Percentiles rank a stretch among this genome's conserved stretches.
Evolutionary conservation across 1,140 invertebrate genomes (phyloP).

Genomic region (Orius laevigatus): DNA sequence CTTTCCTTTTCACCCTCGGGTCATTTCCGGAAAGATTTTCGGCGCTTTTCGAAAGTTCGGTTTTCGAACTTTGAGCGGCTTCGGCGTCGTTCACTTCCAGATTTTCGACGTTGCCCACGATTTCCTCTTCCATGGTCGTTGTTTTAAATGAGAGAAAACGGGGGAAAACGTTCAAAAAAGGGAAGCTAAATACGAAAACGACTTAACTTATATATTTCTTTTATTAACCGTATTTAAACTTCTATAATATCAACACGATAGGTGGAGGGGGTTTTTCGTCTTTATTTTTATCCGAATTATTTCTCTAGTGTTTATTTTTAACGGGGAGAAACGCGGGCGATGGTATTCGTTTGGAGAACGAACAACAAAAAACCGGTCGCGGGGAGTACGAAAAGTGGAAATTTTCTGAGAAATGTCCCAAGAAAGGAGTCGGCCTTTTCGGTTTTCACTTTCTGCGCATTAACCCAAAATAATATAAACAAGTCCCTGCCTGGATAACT

Average conservation of each 20-base stretch:
- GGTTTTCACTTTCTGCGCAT: too few species aligned
- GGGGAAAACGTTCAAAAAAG: neutral
- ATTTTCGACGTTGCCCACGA: constrained; percentile 5
- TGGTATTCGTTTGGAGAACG: too few species aligned
- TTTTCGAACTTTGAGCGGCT: constrained; percentile 3
- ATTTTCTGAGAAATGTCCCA: too few species aligned
- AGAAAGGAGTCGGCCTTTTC: too few species aligned
- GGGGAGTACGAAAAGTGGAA: too few species aligned
- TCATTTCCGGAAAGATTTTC: constrained; percentile 19
- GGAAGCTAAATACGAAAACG: neutral
- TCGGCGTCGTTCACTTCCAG: neutral
- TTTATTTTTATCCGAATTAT: too few species aligned
- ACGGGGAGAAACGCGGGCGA: too few species aligned
- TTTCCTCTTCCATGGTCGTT: constrained; percentile 11
- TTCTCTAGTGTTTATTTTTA: too few species aligned
- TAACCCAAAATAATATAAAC: too few species aligned
- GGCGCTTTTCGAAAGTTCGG: constrained; percentile 19
- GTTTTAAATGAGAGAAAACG: neutral
- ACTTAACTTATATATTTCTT: neutral
- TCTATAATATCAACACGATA: neutral
- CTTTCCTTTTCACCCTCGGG: constrained; percentile 32
- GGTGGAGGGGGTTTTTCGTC: too few species aligned
- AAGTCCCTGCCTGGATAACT: too few species aligned
- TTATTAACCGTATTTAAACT: constrained; percentile 7
- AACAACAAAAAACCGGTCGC: too few species aligned